Conservation (phyloP, 2,797 vertebrate species). For the Myotis planiceps region DNA sequence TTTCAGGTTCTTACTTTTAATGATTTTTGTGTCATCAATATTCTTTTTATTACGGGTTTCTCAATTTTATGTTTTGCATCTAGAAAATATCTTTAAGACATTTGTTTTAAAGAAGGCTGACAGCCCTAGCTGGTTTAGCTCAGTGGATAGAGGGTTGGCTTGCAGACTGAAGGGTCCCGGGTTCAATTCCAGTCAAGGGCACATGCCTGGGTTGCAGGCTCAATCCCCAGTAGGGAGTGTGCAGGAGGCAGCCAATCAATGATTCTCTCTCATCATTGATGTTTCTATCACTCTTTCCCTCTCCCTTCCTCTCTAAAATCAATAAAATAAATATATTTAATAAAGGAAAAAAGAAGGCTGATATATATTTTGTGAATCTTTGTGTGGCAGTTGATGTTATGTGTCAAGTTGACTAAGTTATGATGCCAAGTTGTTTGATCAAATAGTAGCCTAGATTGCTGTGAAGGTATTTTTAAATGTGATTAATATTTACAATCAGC, state of each 20-base stretch:
- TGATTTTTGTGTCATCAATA: neutral
- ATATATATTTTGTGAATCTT: neutral
- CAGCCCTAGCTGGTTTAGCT: too few relatives aligned
- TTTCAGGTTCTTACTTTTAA: constrained; percentile 1
- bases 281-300: too few relatives aligned
- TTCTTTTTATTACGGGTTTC: neutral
- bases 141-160: too few relatives aligned
- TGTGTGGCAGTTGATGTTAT: neutral
- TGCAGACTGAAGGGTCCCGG: too few relatives aligned
- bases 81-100: constrained; percentile 3
- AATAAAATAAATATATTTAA: neutral
- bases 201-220: too few relatives aligned
- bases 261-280: too few relatives aligned
- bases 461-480: neutral
- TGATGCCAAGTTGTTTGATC: neutral
- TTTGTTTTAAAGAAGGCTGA: neutral
- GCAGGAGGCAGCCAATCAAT: too few relatives aligned
- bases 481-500: neutral
- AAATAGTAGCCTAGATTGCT: neutral
- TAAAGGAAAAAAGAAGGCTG: neutral
- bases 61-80: neutral
- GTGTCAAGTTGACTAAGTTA: neutral
- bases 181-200: too few relatives aligned
- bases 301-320: too few relatives aligned
- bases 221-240: too few relatives aligned